These are phyloP conservation scores for Nymphalis urticae DNA, from an alignment of 2,888 invertebrate species.

Conservation along the genomic window DNA sequence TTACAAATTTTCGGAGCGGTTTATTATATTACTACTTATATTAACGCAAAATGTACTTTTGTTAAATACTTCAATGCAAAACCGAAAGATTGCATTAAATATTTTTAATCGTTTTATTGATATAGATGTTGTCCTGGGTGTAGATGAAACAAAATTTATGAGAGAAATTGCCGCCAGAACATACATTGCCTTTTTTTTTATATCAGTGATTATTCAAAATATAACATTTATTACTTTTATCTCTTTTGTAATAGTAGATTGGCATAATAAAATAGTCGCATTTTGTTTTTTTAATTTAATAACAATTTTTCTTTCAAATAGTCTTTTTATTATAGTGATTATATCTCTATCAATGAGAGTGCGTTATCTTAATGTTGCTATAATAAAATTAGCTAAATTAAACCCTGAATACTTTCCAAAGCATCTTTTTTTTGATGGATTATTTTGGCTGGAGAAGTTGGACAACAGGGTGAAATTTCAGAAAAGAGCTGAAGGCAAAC, in stretches of 20 bases:
- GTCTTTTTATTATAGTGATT: not conserved
- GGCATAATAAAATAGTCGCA: not conserved
- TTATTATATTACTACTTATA: slow-evolving; percentile 48
- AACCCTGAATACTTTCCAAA: slow-evolving; percentile 54
- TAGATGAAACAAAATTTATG: slow-evolving; percentile 60
- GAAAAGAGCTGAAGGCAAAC: slow-evolving; percentile 41
- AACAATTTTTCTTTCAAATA: slow-evolving; percentile 10
- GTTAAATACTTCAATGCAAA: slow-evolving; percentile 50
- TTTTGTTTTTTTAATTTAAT: slow-evolving; percentile 3
- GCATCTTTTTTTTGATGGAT: slow-evolving; percentile 49
- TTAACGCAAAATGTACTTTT: slow-evolving; percentile 48
- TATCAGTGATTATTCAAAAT: not conserved
- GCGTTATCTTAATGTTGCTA: slow-evolving; percentile 60
- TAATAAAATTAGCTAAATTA: slow-evolving; percentile 55
- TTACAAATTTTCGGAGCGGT: not conserved
- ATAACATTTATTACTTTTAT: not conserved
- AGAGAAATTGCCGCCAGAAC: slow-evolving; percentile 47
- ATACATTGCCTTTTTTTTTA: slow-evolving; percentile 21
- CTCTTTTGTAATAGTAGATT: not conserved
- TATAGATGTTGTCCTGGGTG: slow-evolving; percentile 57
- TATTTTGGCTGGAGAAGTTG: slow-evolving; percentile 56
- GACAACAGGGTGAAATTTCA: slow-evolving; percentile 54
- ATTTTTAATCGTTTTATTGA: slow-evolving; percentile 52
- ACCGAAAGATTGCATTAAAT: slow-evolving; percentile 46
- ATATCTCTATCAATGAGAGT: slow-evolving; percentile 42